These are phyloP conservation scores for Apotomis turbidana DNA, from an alignment of 2,888 invertebrate species.

Conservation along the genomic window DNA sequence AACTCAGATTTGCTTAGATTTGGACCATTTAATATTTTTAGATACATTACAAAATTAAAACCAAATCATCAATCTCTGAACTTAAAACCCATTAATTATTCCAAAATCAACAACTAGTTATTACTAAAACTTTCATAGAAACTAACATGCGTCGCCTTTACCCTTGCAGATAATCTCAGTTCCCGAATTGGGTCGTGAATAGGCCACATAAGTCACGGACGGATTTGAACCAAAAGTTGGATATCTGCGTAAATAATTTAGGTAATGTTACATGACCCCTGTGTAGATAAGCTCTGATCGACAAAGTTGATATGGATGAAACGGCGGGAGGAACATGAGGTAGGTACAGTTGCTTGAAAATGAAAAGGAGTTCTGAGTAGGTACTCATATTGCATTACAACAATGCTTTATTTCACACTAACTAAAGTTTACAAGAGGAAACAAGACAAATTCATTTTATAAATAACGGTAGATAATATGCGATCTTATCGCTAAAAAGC, in stretches of 20 bases:
- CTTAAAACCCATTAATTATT: constrained; percentile 4
- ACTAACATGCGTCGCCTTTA: constrained; percentile 36
- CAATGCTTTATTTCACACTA: no score
- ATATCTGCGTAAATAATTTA: constrained; percentile 40
- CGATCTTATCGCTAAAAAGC: no score
- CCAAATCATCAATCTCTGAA: background rate
- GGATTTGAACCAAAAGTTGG: constrained; percentile 40
- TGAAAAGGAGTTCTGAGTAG: background rate
- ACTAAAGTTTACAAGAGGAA: no score
- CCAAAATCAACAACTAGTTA: constrained; percentile 12
- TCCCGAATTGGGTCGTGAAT: constrained; percentile 39
- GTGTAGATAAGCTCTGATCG: constrained; percentile 33
- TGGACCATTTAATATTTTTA: no score
- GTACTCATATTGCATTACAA: background rate
- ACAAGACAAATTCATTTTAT: no score
- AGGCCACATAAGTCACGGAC: constrained; percentile 36
- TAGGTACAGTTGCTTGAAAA: background rate
- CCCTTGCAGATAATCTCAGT: constrained; percentile 40
- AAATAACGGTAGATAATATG: no score
- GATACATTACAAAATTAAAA: background rate
- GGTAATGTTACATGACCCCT: constrained; percentile 39
- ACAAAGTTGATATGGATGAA: constrained; percentile 24
- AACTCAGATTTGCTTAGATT: no score
- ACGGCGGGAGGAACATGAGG: constrained; percentile 17
- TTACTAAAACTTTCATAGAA: constrained; percentile 26